A percentile compares a stretch with the other conserved stretches of the same genome.
These are phyloP conservation scores for Prolemur simus DNA, from an alignment of 2,113 vertebrate species.

Conservation along the genomic window DNA sequence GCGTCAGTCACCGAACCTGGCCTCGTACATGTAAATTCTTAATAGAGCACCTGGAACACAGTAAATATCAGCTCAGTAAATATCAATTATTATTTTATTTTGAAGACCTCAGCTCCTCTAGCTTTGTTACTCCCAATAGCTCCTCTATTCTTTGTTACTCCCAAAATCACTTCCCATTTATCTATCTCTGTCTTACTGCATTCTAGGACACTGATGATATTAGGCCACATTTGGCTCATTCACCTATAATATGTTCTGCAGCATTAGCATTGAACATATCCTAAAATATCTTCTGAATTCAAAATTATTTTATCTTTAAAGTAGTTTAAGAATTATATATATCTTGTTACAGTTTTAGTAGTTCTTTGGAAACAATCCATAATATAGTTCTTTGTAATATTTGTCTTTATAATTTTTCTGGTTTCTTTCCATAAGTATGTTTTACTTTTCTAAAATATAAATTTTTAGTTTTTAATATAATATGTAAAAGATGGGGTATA, in stretches of 20 bases:
- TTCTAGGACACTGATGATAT: not conserved
- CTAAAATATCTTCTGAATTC: slow-evolving; percentile 48
- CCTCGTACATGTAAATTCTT: slow-evolving; percentile 5
- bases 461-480: slow-evolving; percentile 26
- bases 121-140: not conserved
- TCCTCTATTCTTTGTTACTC: slow-evolving; percentile 6
- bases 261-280: slow-evolving; percentile 10
- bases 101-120: not conserved
- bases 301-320: slow-evolving; percentile 48
- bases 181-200: not conserved
- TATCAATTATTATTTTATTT: slow-evolving; percentile 8
- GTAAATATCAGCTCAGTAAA: slow-evolving; percentile 9
- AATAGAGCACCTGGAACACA: not conserved
- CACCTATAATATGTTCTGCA: not conserved
- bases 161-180: slow-evolving; percentile 29
- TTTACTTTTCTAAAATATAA: not conserved
- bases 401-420: slow-evolving; percentile 44
- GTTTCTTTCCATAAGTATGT: not conserved
- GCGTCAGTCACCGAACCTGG: not conserved
- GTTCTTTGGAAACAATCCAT: slow-evolving; percentile 20
- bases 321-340: slow-evolving; percentile 35
- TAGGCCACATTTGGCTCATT: slow-evolving; percentile 29
- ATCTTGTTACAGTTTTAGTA: slow-evolving; percentile 27
- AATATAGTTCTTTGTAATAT: slow-evolving; percentile 30
- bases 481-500: not conserved